Evolutionary conservation across 2,888 invertebrate species (phyloP), one percentile per base, ranked within the genome.

Genomic region (Drosophila heteroneura): DNA sequence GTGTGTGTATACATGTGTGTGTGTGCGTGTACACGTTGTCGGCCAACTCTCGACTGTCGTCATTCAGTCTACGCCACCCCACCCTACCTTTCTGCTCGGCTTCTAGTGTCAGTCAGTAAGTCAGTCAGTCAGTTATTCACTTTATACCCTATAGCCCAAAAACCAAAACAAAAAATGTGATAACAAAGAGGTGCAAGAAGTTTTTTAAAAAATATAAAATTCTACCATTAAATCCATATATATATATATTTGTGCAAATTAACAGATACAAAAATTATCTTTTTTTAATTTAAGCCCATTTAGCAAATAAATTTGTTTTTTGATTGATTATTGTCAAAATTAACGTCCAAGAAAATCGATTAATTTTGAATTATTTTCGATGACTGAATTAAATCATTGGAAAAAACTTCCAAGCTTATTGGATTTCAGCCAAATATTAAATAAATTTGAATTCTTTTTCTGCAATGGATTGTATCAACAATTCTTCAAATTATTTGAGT

Each of bases 41-140:
- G 49, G 37, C 39, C 37, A 66, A 70, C 56, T 67, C 47, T 47
- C 47, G 35, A 35, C 64, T 72, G 69, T 70, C 73, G 70, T 73
- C 76, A 69, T 59, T 70, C 59, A 63, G 70, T 66, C 71, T 12
- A 52, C 28, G 3, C n/a, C 12, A 54, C 28, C 28, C 47, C 22
- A 14, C 10, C 32, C 44, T 35, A 53, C 60, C 35, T 5, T 37
- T 37, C 16, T 26, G 39, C 10, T n/a, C 61, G 14, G 47, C 33
- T 62, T 9, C 37, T 41, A 37, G 33, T 41, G 44, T 44, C 52
- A 63, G 57, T 68, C 65, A 60, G 60, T 76, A 60, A 65, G 60
- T 71, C 62, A 70, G 67, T 61, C 61, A 72, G 49, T 72, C 49
- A 57, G 67, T 67, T 69, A 70, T 70, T 61, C 62, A 64, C 37